Conservation (phyloP, 2,888 invertebrate species). For the Rambutsinella grinnellia region DNA sequence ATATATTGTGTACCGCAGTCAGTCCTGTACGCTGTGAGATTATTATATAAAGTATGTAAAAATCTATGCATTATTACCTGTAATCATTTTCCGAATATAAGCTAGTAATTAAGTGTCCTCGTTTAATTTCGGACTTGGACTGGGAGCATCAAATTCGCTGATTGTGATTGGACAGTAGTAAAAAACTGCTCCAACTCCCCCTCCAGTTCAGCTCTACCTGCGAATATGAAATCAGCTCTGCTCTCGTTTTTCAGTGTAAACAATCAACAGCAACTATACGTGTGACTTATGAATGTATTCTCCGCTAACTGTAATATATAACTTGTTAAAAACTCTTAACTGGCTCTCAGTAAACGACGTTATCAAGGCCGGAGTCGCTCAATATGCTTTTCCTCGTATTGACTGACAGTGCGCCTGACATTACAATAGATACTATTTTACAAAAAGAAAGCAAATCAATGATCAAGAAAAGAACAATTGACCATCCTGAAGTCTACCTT, state of each 20-base stretch:
- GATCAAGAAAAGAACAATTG: not conserved
- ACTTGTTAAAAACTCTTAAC: not conserved
- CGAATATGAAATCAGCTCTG: not conserved
- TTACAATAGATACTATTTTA: not conserved
- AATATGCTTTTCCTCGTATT: constrained; percentile 16
- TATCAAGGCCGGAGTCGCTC: constrained; percentile 10
- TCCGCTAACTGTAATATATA: not conserved
- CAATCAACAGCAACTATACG: not conserved
- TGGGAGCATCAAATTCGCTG: too few relatives aligned
- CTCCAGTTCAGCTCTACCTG: too few relatives aligned
- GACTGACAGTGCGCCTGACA: constrained; percentile 18
- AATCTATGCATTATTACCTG: constrained; percentile 14
- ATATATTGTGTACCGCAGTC: constrained; percentile 28
- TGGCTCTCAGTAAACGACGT: not conserved
- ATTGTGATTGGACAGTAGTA: too few relatives aligned
- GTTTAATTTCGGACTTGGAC: too few relatives aligned
- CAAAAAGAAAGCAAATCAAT: not conserved
- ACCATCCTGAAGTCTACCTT: constrained; percentile 10
- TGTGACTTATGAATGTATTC: not conserved
- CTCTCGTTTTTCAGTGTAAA: not conserved
- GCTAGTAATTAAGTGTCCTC: too few relatives aligned
- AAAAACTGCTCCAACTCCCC: too few relatives aligned
- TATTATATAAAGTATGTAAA: too few relatives aligned
- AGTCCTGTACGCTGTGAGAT: constrained; percentile 46
- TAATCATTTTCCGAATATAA: constrained; percentile 6